These are phyloP conservation scores for Heliangelus exortis DNA, from an alignment of 2,797 vertebrate species.

Conservation along the genomic window DNA sequence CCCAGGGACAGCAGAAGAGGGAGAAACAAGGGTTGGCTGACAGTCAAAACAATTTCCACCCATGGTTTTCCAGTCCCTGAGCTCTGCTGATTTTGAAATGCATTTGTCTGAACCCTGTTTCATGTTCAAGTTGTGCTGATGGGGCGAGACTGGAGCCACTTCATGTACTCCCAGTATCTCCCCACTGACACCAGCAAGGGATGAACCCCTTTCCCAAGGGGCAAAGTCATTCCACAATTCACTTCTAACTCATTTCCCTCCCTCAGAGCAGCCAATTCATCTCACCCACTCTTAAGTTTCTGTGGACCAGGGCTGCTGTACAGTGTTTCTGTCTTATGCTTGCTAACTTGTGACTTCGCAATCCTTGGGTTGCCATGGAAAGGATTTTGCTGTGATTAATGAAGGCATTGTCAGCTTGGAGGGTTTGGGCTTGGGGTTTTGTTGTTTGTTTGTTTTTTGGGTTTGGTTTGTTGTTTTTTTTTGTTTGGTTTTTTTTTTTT, in stretches of 20 bases:
- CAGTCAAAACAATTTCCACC: not conserved
- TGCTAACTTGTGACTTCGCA: constrained; percentile 75
- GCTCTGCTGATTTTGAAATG: not conserved
- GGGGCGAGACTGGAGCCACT: not conserved
- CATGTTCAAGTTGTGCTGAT: not conserved
- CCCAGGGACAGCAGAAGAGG: not conserved
- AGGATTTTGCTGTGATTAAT: constrained; percentile 72
- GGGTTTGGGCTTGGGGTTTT: not conserved
- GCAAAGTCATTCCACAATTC: not conserved
- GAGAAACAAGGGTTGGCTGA: not conserved
- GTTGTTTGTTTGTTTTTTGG: too few relatives aligned
- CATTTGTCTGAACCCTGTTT: not conserved
- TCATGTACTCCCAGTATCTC: not conserved
- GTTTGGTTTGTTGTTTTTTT: too few relatives aligned
- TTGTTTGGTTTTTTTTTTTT: not conserved
- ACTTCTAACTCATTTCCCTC: not conserved
- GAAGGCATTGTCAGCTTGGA: constrained; percentile 68
- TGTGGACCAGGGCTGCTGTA: not conserved
- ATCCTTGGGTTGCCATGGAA: constrained; percentile 75
- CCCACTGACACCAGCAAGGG: not conserved
- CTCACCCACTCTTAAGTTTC: not conserved
- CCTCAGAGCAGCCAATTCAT: not conserved
- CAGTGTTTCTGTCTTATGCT: constrained; percentile 33
- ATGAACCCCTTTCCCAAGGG: not conserved
- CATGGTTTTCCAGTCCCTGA: not conserved